Conservation (phyloP, 1,140 invertebrate species). For the Triops longicaudatus region DNA sequence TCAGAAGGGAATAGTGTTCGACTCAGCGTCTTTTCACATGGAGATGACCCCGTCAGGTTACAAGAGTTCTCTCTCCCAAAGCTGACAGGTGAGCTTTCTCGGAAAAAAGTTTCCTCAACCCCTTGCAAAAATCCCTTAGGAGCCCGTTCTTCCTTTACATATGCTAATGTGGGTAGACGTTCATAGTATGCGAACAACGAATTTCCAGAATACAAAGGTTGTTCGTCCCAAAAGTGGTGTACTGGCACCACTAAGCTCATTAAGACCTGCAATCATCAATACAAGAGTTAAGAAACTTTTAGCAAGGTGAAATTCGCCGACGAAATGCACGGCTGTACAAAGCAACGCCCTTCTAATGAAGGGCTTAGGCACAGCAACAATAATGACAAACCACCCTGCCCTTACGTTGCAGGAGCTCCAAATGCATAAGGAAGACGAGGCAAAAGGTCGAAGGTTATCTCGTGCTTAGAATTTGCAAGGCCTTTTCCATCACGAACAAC, state of each 20-base stretch:
- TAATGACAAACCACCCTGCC: not conserved
- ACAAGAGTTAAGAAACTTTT: not conserved
- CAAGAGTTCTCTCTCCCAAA: not conserved
- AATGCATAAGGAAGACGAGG: too few relatives aligned
- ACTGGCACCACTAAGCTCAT: not conserved
- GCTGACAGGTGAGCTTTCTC: slow-evolving; percentile 6
- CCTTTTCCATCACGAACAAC: not conserved
- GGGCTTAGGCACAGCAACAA: not conserved
- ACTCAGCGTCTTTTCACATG: not conserved
- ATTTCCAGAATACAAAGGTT: not conserved
- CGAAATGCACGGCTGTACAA: not conserved
- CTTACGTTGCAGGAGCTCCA: not conserved
- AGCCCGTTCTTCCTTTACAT: slow-evolving; percentile 9
- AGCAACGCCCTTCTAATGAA: not conserved
- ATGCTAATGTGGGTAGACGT: not conserved
- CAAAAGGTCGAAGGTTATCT: too few relatives aligned
- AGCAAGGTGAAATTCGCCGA: not conserved
- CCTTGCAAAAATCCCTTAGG: not conserved
- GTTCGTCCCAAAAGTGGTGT: not conserved
- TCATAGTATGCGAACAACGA: not conserved
- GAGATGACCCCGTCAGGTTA: slow-evolving; percentile 14
- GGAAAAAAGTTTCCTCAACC: not conserved
- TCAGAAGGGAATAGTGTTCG: too few relatives aligned
- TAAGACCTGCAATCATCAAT: not conserved
- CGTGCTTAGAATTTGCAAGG: not conserved